Conservation (phyloP, 2,888 invertebrate species). For the Petrolisthes manimaculis region DNA sequence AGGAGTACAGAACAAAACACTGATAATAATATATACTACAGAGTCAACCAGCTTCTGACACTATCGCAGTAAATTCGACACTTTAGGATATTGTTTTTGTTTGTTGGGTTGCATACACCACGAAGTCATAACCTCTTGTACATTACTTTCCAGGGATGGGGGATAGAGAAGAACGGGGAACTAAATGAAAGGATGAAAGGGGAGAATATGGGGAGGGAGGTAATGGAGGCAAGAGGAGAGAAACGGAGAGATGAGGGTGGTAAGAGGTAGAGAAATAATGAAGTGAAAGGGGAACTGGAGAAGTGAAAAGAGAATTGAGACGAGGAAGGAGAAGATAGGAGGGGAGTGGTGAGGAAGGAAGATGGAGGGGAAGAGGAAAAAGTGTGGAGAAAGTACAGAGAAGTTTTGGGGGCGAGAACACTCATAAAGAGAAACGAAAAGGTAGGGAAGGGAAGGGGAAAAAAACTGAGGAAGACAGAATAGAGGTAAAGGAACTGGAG, state of each 20-base stretch:
- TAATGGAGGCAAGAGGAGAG: background rate
- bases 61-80: too few relatives aligned
- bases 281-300: too few relatives aligned
- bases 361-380: background rate
- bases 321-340: background rate
- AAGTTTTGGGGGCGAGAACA: background rate
- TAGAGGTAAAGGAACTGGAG: too few relatives aligned
- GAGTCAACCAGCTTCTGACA: too few relatives aligned
- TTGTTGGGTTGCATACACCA: too few relatives aligned
- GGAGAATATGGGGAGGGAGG: too few relatives aligned
- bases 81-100: too few relatives aligned
- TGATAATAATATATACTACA: background rate
- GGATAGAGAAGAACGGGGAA: background rate
- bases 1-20: background rate
- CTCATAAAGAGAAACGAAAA: too few relatives aligned
- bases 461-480: too few relatives aligned
- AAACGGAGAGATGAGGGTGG: background rate
- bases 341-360: background rate
- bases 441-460: too few relatives aligned
- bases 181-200: background rate
- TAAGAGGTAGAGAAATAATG: background rate
- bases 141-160: too few relatives aligned
- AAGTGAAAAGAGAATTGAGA: background rate
- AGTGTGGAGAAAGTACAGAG: background rate
- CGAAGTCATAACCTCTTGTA: too few relatives aligned